Percentiles rank a stretch among this genome's conserved stretches.
These are phyloP conservation scores for Schizopygopsis pylzovi DNA, from an alignment of 2,797 vertebrate species.

Conservation along the genomic window DNA sequence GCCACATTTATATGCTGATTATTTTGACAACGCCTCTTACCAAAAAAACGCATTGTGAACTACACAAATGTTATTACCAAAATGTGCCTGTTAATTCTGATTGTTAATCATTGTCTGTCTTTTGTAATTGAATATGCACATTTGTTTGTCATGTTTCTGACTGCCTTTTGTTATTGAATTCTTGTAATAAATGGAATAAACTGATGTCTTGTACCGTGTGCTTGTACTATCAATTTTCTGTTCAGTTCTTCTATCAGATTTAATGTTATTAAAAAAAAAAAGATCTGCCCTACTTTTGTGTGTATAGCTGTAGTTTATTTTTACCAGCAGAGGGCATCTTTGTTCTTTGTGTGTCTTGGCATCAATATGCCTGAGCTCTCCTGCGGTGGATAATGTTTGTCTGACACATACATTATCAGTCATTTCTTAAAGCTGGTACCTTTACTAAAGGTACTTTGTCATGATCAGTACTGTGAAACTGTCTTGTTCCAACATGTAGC, in stretches of 20 bases:
- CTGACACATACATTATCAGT: background rate
- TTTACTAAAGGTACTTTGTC: no score
- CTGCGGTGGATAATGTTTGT: background rate
- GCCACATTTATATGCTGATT: background rate
- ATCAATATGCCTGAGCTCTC: background rate
- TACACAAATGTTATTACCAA: background rate
- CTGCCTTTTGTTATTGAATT: background rate
- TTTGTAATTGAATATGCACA: slow-evolving; percentile 33
- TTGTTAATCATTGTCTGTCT: slow-evolving; percentile 3
- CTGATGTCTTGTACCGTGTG: background rate
- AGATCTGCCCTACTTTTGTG: background rate
- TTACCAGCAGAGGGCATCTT: slow-evolving; percentile 39
- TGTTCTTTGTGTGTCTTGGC: background rate
- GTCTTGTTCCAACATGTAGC: slow-evolving; percentile 22
- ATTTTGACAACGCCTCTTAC: background rate
- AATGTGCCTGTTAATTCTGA: slow-evolving; percentile 32
- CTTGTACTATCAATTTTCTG: background rate
- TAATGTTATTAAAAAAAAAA: background rate
- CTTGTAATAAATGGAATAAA: slow-evolving; percentile 49
- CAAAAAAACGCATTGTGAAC: background rate
- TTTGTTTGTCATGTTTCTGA: background rate
- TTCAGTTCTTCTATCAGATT: background rate
- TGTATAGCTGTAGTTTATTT: background rate
- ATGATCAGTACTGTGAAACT: slow-evolving; percentile 13
- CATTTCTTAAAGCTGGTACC: background rate